phyloP scores from a whole-genome alignment of 1,140 invertebrate species.

The Anastatus disparis region DNA sequence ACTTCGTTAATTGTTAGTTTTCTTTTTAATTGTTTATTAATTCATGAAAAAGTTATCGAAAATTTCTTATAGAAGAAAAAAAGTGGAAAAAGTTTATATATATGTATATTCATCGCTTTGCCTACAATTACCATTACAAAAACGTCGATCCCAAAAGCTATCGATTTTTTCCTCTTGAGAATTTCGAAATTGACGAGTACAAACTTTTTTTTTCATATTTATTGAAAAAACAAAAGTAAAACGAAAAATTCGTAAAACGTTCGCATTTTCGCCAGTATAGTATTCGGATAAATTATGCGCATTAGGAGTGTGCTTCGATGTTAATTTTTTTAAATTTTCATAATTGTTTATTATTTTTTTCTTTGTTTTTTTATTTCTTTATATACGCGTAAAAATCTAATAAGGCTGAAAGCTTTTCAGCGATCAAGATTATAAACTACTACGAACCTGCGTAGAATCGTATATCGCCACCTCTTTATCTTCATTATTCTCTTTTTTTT shows the following conservation, averaged over 20 bases:
- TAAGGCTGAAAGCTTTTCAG: slow-evolving; percentile 46
- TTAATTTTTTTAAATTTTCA: background rate
- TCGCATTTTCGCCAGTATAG: no score
- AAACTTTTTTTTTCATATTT: background rate
- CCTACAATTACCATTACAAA: no score
- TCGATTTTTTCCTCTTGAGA: no score
- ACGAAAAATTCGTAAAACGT: no score
- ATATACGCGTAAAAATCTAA: slow-evolving; percentile 42
- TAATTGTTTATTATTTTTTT: background rate
- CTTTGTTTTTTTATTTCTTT: background rate
- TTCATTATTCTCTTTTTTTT: no score
- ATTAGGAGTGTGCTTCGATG: background rate
- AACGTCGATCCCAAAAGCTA: no score
- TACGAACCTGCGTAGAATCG: slow-evolving; percentile 40
- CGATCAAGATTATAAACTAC: slow-evolving; percentile 40
- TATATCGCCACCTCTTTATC: background rate
- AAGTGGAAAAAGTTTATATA: slow-evolving; percentile 12
- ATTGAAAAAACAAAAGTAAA: background rate
- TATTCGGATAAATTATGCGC: background rate
- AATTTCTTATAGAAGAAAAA: slow-evolving; percentile 21
- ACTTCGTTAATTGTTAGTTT: no score
- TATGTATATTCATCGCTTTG: no score
- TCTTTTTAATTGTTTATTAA: background rate
- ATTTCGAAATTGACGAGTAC: no score
- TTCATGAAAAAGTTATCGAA: slow-evolving; percentile 30